Evolutionary conservation across 23 tunicate species (phyloP).

Genomic region (Phallusia fumigata): DNA sequence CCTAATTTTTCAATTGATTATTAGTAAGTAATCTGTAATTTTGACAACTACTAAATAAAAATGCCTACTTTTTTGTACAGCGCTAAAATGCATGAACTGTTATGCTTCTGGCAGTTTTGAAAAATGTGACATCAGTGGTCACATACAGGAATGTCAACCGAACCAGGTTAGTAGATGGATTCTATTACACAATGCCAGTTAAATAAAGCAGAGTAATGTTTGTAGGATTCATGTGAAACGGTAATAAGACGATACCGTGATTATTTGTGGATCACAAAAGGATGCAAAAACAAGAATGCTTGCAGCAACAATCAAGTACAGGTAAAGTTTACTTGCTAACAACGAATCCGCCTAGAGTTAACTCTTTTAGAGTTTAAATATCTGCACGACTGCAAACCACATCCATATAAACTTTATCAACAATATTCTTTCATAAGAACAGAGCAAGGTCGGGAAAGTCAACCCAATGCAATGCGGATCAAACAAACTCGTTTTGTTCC

Average conservation of each 20-base stretch:
- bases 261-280: not conserved
- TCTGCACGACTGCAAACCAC: not conserved
- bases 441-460: not conserved
- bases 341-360: not conserved
- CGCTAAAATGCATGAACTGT: not conserved
- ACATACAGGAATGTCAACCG: not conserved
- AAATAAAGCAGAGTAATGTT: not conserved
- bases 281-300: not conserved
- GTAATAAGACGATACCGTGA: not conserved
- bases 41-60: too few species aligned
- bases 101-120: not conserved
- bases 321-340: not conserved
- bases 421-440: not conserved
- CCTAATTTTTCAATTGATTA: too few species aligned
- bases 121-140: not conserved
- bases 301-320: not conserved
- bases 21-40: too few species aligned
- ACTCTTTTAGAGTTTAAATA: too few species aligned
- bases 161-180: not conserved
- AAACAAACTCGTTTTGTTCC: not conserved
- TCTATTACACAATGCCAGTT: too few species aligned
- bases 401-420: not conserved
- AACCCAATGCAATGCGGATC: not conserved
- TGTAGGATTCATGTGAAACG: not conserved
- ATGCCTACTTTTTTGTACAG: not conserved